Base-by-base conservation (phyloP, 2,113 vertebrate genomes). In the Dryoscopus gambensis region DNA sequence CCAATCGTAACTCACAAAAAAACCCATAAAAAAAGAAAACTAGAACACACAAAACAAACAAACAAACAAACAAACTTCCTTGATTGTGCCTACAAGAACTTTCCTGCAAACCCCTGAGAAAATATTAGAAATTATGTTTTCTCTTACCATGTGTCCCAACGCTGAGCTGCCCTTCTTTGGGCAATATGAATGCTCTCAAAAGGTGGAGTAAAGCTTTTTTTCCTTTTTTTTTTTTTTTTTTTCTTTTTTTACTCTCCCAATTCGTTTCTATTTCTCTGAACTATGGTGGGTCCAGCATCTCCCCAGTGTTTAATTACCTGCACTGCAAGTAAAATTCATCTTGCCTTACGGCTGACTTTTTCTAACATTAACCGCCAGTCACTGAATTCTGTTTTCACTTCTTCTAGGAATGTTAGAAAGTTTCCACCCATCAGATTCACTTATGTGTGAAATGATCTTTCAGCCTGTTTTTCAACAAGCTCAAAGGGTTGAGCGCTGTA, bases 391-490 rank as follows among this genome's bases (percentile, higher is more conserved):
- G 17, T 49, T 89, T 64, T 67, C 64, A 59, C 37, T 67, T 89
- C 80, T 67, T 39, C 42, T 75, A 44, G 20, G 35, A 77, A 87
- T 22, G 21, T 77, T 71, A 71, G 42, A 59, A 93, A 78, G 11
- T 81, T 94, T 81, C 30, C 24, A 89, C 30, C 14, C 47, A 47
- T 91, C 52, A 68, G 30, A 78, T 74, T 75, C 73, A 64, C 15
- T 93, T 93, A 77, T 10, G 31, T 31, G 30, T 81, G 81, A 78
- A 93, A 78, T 17, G 7, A 46, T 55, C 44, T 84, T 93, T 89
- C 56, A 70, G 30, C 16, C 30, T 81, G 46, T 35, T 87, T 94
- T 93, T 84, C 93, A 84, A 22, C 60, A 81, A 78, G 18, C 69
- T 84, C 59, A 55, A 18, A 64, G 83, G 15, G 24, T 47, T 87